Evolutionary conservation across 2,797 vertebrate genomes (phyloP), one percentile per base, ranked within the genome.

Genomic region (Myoxocephalus aenaeus): DNA sequence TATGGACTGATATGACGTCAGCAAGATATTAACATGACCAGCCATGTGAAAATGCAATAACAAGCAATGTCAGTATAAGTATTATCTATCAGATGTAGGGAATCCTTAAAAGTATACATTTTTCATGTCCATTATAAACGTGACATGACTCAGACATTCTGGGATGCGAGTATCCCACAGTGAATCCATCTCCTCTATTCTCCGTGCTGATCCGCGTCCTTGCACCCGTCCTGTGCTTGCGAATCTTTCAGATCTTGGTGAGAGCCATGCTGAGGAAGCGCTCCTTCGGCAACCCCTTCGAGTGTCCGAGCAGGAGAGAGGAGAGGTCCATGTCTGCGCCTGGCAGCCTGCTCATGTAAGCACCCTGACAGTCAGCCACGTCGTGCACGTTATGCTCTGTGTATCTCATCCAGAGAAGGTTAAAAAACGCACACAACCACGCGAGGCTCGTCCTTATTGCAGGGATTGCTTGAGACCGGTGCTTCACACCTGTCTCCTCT

Each of bases 201-300:
- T 64, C 44, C 54, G n/a, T 48, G n/a, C 48, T 46, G 8, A 58
- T 13, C 50, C 40, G 50, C 9, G 0, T 65, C 20, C 67, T 69
- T 8, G 3, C 44, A 56, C 54, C 50, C 5, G 0, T 22, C 8
- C 3, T 53, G 44, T 75, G 62, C 70, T 6, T 82, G 68, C 85
- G 32, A 51, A 9, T 70, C 42, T 87, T 90, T 42, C 90, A 99
- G 98, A 99, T 99, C 90, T 85, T 99, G 57, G 97, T 99, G 36
- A 98, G 99, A 89, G 96, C 97, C 77, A 99, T 99, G 98, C 91
- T 99, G 57, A 95, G 98, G 73, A 99, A 99, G 80, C 97, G 97
- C 20, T 99, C 98, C 76, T 99, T 99, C 87, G 95, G 97, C 53
- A 99, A 99, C 78, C 98, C 98, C 0, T 99, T 98, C 0, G 98